These are phyloP conservation scores for Rallus crepitans DNA, from an alignment of 2,797 vertebrate genomes.

Conservation along the genomic window DNA sequence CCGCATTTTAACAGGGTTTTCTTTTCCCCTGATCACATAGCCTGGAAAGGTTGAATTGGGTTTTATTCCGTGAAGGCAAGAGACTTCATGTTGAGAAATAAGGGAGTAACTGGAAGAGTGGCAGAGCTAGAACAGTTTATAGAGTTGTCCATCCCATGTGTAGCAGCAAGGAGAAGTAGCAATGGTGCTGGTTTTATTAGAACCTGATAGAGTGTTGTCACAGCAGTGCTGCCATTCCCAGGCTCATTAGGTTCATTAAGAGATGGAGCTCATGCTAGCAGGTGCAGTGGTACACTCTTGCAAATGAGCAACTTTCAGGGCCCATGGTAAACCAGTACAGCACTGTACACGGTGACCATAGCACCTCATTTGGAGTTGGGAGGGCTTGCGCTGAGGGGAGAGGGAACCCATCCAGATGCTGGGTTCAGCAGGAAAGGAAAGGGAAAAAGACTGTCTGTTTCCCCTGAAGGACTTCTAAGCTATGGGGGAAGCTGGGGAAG, in stretches of 20 bases:
- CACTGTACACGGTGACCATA: fast-evolving
- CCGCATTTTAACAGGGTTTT: neutral
- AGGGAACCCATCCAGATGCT: neutral
- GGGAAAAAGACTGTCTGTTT: neutral
- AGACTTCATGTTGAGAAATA: neutral
- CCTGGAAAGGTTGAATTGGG: neutral
- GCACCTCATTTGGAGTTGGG: neutral
- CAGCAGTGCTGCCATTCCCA: neutral
- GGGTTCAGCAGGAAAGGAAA: neutral
- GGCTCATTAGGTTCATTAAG: neutral
- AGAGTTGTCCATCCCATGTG: neutral
- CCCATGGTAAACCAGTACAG: neutral
- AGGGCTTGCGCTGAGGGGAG: neutral
- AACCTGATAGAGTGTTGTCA: neutral
- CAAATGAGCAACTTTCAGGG: neutral
- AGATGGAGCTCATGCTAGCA: neutral
- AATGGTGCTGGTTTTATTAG: neutral
- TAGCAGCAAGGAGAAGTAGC: neutral
- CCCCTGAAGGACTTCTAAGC: neutral
- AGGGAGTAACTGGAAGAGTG: neutral
- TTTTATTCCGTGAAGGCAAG: neutral
- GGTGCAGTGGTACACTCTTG: neutral
- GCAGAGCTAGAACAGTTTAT: neutral
- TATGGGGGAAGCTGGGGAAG: neutral
- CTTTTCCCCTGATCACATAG: neutral